These are phyloP conservation scores for Xanthorhoe designata DNA, from an alignment of 2,888 invertebrate genomes.

Conservation along the genomic window DNA sequence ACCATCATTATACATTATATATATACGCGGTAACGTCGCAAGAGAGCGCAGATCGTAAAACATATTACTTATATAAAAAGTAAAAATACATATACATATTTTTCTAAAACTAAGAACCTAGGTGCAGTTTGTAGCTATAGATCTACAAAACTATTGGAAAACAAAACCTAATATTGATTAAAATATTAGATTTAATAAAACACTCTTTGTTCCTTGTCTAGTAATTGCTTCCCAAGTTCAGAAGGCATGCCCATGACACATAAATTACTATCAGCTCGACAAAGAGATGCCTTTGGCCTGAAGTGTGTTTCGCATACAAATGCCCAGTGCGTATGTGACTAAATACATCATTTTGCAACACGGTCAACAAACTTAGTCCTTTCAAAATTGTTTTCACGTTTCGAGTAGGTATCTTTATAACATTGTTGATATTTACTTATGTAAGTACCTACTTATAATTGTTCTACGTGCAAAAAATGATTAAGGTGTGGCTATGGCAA, in stretches of 20 bases:
- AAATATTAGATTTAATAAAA: too few relatives aligned
- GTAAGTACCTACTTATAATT: too few relatives aligned
- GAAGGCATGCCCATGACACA: slow-evolving; percentile 38
- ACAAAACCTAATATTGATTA: too few relatives aligned
- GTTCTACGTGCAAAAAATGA: not conserved
- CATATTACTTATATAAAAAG: too few relatives aligned
- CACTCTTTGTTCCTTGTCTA: slow-evolving; percentile 21
- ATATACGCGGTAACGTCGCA: too few relatives aligned
- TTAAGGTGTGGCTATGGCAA: not conserved
- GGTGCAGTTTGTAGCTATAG: too few relatives aligned
- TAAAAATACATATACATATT: too few relatives aligned
- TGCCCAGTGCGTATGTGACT: slow-evolving; percentile 32
- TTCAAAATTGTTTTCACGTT: slow-evolving; percentile 12
- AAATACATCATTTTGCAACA: slow-evolving; percentile 38
- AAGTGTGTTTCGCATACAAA: slow-evolving; percentile 37
- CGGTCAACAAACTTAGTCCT: slow-evolving; percentile 33
- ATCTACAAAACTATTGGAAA: too few relatives aligned
- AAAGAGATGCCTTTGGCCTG: slow-evolving; percentile 39
- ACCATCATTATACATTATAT: too few relatives aligned
- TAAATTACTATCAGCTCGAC: slow-evolving; percentile 34
- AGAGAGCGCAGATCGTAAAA: too few relatives aligned
- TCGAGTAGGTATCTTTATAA: not conserved
- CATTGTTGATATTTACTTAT: slow-evolving; percentile 2
- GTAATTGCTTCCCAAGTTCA: slow-evolving; percentile 37
- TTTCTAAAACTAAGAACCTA: too few relatives aligned